Evolutionary conservation across 2,113 vertebrate genomes (phyloP), one percentile per base, ranked within the genome.

Genomic region (Oenanthe oenanthe): DNA sequence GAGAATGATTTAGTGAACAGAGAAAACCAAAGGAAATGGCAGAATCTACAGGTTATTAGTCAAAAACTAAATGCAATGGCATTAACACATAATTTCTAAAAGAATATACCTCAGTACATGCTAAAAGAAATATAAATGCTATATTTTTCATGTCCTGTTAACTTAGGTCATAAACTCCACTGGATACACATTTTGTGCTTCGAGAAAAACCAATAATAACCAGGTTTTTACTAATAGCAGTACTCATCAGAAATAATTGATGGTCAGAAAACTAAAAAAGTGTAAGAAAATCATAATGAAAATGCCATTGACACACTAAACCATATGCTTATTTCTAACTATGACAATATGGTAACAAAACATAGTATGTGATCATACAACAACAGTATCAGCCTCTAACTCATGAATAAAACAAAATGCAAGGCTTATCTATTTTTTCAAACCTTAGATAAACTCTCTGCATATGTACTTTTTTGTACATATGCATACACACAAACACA

Each of bases 71-170:
- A 48, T 17, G 11, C 7, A 60, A 60, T 60, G 10, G 29, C 10
- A 47, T 40, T 54, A 24, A 40, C 29, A 62, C 16, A 78, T 54
- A n/a, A n/a, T 25, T 62, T 22, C 19, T 34, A 7, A 20, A 54
- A n/a, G 6, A 45, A n/a, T 31, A 17, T 11, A 43, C n/a, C 6
- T 29, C 65, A 40, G 6, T 13, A 38, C 1, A 0, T 20, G 6
- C 78, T 54, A 70, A 78, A 61, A 8, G n/a, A 18, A 70, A 24
- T 24, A n/a, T 7, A 54, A 78, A 22, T 40, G 9, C 6, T 47
- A 1, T 70, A 25, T 29, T 78, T 76, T 77, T 12, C 16, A 38
- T 13, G 15, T 38, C 38, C 24, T 38, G 12, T 45, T 70, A n/a
- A 45, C n/a, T 16, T 11, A 20, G n/a, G 57, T 38, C 84, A 70